Percentiles rank a stretch among this genome's conserved stretches.
Conservation (phyloP, 2,113 vertebrate species). For the Ailuropoda melanoleuca region DNA sequence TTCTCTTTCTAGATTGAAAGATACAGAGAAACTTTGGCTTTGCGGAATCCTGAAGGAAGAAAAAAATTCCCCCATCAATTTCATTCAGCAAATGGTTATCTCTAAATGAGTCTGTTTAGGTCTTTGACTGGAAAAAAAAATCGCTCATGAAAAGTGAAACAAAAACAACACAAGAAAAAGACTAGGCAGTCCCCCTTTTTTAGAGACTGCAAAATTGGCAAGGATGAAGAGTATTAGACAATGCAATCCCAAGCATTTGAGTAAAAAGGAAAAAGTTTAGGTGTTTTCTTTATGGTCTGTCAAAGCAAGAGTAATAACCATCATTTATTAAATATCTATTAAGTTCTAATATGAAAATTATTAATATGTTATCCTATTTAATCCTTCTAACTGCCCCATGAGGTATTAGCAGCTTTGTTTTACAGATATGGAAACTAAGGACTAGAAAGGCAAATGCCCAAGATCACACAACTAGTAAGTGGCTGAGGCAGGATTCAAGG, state of each 20-base stretch:
- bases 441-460: neutral
- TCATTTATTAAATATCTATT: slow-evolving; percentile 17
- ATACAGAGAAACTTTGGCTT: neutral
- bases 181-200: neutral
- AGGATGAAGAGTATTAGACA: slow-evolving; percentile 26
- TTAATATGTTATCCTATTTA: slow-evolving; percentile 15
- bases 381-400: neutral
- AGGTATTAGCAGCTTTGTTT: slow-evolving; percentile 21
- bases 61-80: neutral
- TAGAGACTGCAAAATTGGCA: neutral
- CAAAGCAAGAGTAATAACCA: slow-evolving; percentile 26
- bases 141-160: neutral
- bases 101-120: slow-evolving; percentile 31
- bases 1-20: slow-evolving; percentile 17
- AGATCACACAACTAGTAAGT: neutral
- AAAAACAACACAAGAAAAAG: neutral
- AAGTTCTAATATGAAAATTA: slow-evolving; percentile 8
- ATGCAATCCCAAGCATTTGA: neutral
- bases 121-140: neutral
- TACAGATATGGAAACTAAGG: slow-evolving; percentile 49
- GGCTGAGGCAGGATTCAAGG: neutral
- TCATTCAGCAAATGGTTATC: neutral
- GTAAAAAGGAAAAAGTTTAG: neutral
- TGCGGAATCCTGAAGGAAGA: neutral
- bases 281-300: neutral